Conservation (phyloP, 2,113 vertebrate genomes). For the Leucoraja erinaceus region DNA sequence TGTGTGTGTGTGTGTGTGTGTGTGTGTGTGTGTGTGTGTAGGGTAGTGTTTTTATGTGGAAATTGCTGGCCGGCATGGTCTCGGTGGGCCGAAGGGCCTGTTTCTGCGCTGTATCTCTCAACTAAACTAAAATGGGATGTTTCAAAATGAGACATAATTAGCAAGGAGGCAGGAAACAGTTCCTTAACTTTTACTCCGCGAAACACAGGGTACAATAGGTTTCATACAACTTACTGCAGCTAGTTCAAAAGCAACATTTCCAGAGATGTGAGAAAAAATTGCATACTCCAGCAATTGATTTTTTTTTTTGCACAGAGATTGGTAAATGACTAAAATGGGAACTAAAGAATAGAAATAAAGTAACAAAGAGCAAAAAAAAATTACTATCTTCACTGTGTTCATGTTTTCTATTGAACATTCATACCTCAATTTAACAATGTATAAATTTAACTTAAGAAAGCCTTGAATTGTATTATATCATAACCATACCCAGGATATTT, state of each 20-base stretch:
- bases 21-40: too few relatives aligned
- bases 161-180: not conserved
- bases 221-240: not conserved
- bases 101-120: too few relatives aligned
- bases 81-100: too few relatives aligned
- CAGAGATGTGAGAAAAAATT: not conserved
- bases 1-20: too few relatives aligned
- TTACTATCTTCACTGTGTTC: not conserved
- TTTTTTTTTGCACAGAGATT: not conserved
- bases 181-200: not conserved
- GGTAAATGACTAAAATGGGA: not conserved
- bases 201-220: not conserved
- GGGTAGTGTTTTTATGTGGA: too few relatives aligned
- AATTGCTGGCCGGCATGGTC: too few relatives aligned
- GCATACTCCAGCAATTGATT: not conserved
- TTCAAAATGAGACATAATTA: not conserved
- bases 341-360: not conserved
- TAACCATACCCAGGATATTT: not conserved
- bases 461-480: not conserved
- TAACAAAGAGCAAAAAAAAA: not conserved
- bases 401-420: not conserved
- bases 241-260: not conserved
- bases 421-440: not conserved
- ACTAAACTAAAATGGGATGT: not conserved
- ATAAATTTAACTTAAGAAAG: not conserved